Conservation (phyloP, 1,140 invertebrate genomes). For the Nasonia giraulti region DNA sequence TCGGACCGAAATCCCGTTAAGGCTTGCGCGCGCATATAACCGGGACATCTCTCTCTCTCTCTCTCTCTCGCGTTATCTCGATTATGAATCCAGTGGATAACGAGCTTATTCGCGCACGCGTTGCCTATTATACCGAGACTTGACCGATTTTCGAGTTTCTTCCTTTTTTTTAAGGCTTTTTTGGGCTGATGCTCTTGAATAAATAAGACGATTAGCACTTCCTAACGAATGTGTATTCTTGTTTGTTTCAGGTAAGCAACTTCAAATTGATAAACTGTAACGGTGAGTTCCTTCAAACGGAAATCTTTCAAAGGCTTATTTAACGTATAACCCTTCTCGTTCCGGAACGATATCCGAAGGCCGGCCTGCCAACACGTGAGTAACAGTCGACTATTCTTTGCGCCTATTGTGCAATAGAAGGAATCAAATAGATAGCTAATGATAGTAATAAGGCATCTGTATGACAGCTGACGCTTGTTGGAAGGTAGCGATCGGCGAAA, state of each 20-base stretch:
- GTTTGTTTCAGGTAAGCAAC: constrained; percentile 27
- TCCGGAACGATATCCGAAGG: not conserved
- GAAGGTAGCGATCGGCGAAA: not conserved
- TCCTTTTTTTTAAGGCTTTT: constrained; percentile 15
- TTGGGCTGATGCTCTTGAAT: not conserved
- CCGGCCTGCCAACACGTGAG: too few species aligned
- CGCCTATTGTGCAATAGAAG: not conserved
- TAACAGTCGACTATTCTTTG: not conserved
- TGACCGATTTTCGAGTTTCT: constrained; percentile 21
- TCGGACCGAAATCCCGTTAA: constrained; percentile 55
- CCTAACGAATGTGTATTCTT: not conserved
- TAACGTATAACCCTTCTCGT: not conserved
- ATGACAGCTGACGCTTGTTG: not conserved
- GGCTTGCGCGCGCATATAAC: constrained; percentile 40
- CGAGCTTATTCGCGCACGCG: constrained; percentile 54
- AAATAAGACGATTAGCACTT: too few species aligned
- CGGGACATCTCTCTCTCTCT: constrained; percentile 45
- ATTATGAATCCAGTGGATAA: constrained; percentile 54
- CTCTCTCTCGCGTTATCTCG: constrained; percentile 50
- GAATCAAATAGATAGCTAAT: not conserved
- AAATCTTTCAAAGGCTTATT: not conserved
- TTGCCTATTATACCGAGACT: not conserved
- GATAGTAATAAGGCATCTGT: not conserved
- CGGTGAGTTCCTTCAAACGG: too few species aligned
- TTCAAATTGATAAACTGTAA: too few species aligned